These are phyloP conservation scores for Emydocephalus ijimae DNA, from an alignment of 2,113 vertebrate species.

Conservation along the genomic window DNA sequence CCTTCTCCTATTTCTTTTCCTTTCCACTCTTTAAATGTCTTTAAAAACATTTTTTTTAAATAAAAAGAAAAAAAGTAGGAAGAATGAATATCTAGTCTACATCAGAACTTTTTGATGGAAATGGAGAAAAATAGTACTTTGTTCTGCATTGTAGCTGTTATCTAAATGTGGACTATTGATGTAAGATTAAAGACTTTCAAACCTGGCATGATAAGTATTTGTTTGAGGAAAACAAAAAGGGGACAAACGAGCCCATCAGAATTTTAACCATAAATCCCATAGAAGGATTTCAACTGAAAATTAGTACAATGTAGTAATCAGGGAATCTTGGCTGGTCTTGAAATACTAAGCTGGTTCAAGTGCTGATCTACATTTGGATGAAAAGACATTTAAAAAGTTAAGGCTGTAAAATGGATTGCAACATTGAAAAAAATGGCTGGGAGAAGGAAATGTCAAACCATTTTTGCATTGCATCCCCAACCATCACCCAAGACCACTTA, in stretches of 20 bases:
- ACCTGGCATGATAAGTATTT: background rate
- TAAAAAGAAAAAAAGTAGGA: background rate
- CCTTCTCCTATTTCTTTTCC: background rate
- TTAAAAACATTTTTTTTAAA: background rate
- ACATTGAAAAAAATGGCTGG: background rate
- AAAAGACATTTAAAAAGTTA: background rate
- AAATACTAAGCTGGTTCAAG: background rate
- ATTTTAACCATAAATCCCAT: background rate
- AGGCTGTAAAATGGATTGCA: background rate
- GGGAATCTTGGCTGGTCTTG: background rate
- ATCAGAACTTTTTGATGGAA: background rate
- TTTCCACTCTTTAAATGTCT: background rate
- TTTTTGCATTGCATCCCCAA: background rate
- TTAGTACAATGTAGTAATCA: background rate
- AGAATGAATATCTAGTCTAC: background rate
- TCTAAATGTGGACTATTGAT: background rate
- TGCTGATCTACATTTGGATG: background rate
- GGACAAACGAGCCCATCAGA: background rate
- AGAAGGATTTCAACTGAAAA: background rate
- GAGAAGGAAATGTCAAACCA: background rate
- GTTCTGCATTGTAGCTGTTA: background rate
- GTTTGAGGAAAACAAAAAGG: background rate
- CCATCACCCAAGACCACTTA: background rate
- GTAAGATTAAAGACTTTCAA: background rate
- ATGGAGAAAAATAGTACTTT: background rate